Percentiles rank a stretch among this genome's conserved stretches.
Evolutionary conservation across 2,797 vertebrate species (phyloP).

Genomic region (Sebastes iracundus): DNA sequence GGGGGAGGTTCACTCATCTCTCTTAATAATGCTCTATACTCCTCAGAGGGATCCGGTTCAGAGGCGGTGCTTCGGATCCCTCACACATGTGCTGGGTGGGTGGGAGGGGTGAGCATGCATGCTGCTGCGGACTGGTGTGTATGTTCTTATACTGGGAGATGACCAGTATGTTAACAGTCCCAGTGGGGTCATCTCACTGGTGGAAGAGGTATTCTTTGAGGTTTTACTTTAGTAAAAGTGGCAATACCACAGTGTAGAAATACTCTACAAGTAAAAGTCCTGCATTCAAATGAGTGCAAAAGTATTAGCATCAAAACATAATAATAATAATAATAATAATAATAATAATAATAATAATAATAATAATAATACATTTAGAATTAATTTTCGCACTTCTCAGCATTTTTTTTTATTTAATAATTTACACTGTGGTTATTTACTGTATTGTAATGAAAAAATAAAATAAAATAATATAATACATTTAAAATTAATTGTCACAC

Average conservation of each 20-base stretch:
- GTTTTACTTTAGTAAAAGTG: neutral
- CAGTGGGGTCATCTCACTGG: neutral
- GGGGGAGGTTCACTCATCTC: constrained; percentile 35
- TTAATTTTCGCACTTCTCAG: no score
- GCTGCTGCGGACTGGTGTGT: neutral
- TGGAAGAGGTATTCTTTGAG: neutral
- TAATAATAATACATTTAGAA: no score
- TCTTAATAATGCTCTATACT: neutral
- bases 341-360: no score
- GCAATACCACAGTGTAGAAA: no score
- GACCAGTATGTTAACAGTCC: neutral
- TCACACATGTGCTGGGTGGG: constrained; percentile 5
- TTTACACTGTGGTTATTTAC: no score
- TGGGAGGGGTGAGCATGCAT: neutral
- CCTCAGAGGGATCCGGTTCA: constrained; percentile 6
- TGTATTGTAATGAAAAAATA: no score
- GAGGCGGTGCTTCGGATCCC: constrained; percentile 41
- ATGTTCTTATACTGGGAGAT: neutral
- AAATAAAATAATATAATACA: no score
- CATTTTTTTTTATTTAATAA: no score
- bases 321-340: no score
- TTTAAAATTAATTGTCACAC: no score
- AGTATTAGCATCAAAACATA: neutral
- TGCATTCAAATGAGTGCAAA: neutral
- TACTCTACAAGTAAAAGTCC: no score